Base-by-base conservation (phyloP, 2,113 vertebrate species). In the Chloropsis cyanopogon region DNA sequence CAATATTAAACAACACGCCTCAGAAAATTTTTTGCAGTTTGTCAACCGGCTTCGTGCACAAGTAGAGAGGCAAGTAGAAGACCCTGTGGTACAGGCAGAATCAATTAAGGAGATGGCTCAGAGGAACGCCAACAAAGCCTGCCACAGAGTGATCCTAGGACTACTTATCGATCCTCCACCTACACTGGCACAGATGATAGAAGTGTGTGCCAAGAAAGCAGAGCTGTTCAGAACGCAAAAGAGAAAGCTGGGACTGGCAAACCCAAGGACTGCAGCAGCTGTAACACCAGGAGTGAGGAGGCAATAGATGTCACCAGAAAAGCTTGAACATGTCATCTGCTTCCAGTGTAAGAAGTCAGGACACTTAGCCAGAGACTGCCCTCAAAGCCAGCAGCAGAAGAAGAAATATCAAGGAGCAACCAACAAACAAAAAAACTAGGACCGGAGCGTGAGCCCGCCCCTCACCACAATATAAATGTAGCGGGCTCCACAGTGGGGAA, bases 361-460 rank as follows among this genome's bases (percentile, higher is more conserved):
- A 24, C 56, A 35, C 56, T 35, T 59, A 1, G 14, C n/a, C 22
- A 35, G 56, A 35, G 14, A 35, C 33, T 35, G 33, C 23, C 33
- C 56, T 6, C n/a, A 59, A 10, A 59, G 9, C 33, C n/a, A 35
- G 12, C 22, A 59, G 14, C 22, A 59, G n/a, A 24, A 24, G 56
- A 24, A 59, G 21, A 54, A 20, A 14, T 10, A 37, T 37, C 37
- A 37, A 37, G 37, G 37, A 37, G 37, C 37, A 37, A 35, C 13
- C 20, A 14, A 10, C 12, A 31, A 22, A 14, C 12, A 14, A n/a
- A 57, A 57, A 57, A n/a, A 14, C 21, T n/a, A 14, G 4, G 12
- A 57, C 33, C 0, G 6, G 21, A 57, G 6, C 3, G 7, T 6
- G 5, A 22, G 20, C 21, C 20, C 20, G 2, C 9, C 6, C 33